A percentile compares a stretch with the other conserved stretches of the same genome.
Evolutionary conservation across 2,888 invertebrate genomes (phyloP).

Genomic region (Chorisops tibialis): DNA sequence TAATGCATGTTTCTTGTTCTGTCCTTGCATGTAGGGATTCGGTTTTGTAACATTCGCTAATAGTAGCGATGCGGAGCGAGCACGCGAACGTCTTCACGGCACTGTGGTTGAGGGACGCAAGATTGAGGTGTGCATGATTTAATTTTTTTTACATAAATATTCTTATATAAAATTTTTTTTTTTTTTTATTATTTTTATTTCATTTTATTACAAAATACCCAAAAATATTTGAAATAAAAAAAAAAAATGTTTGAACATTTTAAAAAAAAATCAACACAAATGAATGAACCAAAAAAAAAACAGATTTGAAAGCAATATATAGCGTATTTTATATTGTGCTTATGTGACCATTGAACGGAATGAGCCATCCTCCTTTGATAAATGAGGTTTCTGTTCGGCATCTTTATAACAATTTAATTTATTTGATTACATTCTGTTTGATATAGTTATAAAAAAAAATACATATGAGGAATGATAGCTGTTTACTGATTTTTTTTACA

Average conservation of each 20-base stretch:
- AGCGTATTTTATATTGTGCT: neutral
- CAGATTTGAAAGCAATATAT: too few relatives aligned
- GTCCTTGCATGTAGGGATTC: slow-evolving; percentile 99
- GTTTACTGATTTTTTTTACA: slow-evolving; percentile 13
- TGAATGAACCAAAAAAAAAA: too few relatives aligned
- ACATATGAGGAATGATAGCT: slow-evolving; percentile 19
- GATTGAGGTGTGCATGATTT: slow-evolving; percentile 99
- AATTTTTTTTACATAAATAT: slow-evolving; percentile 53
- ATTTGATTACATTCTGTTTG: slow-evolving; percentile 13
- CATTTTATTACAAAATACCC: slow-evolving; percentile 12
- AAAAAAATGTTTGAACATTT: too few relatives aligned
- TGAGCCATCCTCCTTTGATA: neutral
- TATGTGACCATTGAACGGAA: neutral
- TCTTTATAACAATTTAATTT: slow-evolving; percentile 10
- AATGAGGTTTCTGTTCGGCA: slow-evolving; percentile 13
- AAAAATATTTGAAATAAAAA: neutral
- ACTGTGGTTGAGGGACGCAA: slow-evolving; percentile 99
- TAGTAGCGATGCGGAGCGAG: slow-evolving; percentile 99
- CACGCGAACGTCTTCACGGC: slow-evolving; percentile 99
- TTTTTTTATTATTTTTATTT: slow-evolving; percentile 22
- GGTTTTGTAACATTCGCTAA: slow-evolving; percentile 99
- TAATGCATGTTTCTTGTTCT: slow-evolving; percentile 88
- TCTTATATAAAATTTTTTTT: slow-evolving; percentile 15
- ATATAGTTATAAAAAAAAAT: neutral
- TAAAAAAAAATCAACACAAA: too few relatives aligned